A percentile compares a stretch with the other conserved stretches of the same genome.
Evolutionary conservation across 2,888 invertebrate species (phyloP).

Genomic region (Tetragonisca angustula): DNA sequence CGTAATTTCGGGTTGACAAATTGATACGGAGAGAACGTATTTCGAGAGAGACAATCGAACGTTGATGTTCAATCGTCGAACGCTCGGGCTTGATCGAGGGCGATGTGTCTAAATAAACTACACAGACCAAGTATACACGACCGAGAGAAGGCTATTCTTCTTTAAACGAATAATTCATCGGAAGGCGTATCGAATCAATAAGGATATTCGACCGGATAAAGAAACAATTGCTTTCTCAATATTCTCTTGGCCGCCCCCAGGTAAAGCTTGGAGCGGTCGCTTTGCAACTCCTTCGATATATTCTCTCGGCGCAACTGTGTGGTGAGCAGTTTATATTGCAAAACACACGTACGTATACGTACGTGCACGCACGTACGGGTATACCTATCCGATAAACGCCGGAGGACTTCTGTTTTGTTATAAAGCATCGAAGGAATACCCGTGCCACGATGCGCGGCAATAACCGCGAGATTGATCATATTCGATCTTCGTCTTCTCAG

Average conservation of each 20-base stretch:
- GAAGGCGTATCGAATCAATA: conserved; percentile 21
- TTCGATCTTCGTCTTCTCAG: conserved; percentile 56
- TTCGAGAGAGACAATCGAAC: not conserved
- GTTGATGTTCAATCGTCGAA: conserved; percentile 10
- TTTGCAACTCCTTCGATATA: conserved; percentile 48
- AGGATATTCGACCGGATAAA: conserved; percentile 14
- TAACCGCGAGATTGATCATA: conserved; percentile 60
- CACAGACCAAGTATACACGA: not conserved
- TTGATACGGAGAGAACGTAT: too few relatives aligned
- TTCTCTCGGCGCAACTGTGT: conserved; percentile 24
- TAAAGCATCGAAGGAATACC: not conserved
- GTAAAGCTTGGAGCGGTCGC: not conserved
- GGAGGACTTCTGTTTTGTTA: not conserved
- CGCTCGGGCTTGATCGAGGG: too few relatives aligned
- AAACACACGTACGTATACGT: conserved; percentile 22
- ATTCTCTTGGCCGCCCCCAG: not conserved
- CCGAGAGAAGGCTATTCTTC: not conserved
- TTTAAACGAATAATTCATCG: conserved; percentile 21
- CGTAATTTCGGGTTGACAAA: too few relatives aligned
- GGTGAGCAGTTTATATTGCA: conserved; percentile 51
- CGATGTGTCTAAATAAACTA: conserved; percentile 4
- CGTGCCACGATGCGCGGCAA: conserved; percentile 30
- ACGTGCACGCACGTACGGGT: not conserved
- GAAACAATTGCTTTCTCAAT: conserved; percentile 18
- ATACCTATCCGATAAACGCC: conserved; percentile 8